These are phyloP conservation scores for Dromas ardeola DNA, from an alignment of 2,113 vertebrate genomes.

Conservation along the genomic window DNA sequence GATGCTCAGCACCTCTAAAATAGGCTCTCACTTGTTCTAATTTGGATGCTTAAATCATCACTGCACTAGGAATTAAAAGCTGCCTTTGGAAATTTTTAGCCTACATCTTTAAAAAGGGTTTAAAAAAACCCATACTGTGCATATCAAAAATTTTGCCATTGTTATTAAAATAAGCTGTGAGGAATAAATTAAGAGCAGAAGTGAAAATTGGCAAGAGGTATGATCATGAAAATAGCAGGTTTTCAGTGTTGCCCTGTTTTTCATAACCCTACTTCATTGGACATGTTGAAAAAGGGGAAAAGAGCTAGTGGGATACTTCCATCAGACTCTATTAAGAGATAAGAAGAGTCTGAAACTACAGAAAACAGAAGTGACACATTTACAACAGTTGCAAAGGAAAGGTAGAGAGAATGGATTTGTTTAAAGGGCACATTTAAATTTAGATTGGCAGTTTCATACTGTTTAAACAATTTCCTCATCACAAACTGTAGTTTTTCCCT, in stretches of 20 bases:
- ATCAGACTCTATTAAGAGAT: conserved; percentile 17
- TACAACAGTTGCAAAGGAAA: background rate
- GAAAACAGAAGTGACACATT: conserved; percentile 31
- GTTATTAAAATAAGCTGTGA: conserved; percentile 38
- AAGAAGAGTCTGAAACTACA: background rate
- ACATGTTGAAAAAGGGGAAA: background rate
- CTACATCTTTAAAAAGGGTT: conserved; percentile 38
- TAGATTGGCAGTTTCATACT: background rate
- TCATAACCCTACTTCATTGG: background rate
- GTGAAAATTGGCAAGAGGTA: conserved; percentile 45
- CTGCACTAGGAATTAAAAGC: conserved; percentile 5
- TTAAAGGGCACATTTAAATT: conserved; percentile 33
- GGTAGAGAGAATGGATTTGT: background rate
- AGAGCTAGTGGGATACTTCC: background rate
- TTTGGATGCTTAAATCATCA: conserved; percentile 43
- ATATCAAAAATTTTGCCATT: conserved; percentile 14
- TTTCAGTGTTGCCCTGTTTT: background rate
- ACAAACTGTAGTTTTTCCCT: background rate
- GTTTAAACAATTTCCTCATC: background rate
- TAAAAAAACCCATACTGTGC: background rate
- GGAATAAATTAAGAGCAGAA: conserved; percentile 45
- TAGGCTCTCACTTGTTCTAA: conserved; percentile 36
- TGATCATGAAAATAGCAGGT: background rate
- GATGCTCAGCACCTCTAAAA: conserved; percentile 48
- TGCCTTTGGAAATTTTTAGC: conserved; percentile 32